Evolutionary conservation across 2,888 invertebrate genomes (phyloP), one percentile per base, ranked within the genome.

Genomic region (Campopleginae sp.): DNA sequence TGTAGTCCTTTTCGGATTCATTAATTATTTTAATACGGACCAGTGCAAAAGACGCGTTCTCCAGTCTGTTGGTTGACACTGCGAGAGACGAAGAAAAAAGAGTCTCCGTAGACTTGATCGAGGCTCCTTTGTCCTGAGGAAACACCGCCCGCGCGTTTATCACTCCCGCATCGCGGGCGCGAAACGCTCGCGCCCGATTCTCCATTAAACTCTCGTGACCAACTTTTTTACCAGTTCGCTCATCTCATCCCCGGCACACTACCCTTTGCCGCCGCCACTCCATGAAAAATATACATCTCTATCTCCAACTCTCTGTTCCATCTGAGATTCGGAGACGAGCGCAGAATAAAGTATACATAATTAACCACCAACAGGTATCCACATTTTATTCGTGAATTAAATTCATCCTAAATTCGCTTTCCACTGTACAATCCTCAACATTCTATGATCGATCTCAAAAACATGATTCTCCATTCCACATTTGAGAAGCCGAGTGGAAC

Each of bases 41-140:
- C 84, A 76, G 84, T 84, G 80, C 63, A 80, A 80, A 75, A 75
- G 61, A 70, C 63, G 68, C 48, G 63, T 68, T 44, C 54, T 76
- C 58, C 46, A 80, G 63, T 80, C 79, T 61, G 90, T 90, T 86
- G 88, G 86, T 65, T 72, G 84, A 33, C 80, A 79, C 78, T 48
- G 63, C 58, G 66, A 42, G 78, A n/a, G 81, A 51, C 51, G 71
- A 61, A 31, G 77, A 14, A 61, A 54, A 58, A 44, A 82, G 65
- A 51, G 63, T 77, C 71, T 63, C 42, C 54, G 84, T 75, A 61
- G 84, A 84, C 80, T 84, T 84, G 80, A 84, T 84, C 80, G 84
- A 80, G 84, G 54, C 75, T 44, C 84, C 75, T 84, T 84, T 84
- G 84, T 84, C 80, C 77, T 68, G 65, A 33, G 58, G 54, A 74